phyloP scores from a whole-genome alignment of 1,140 invertebrate genomes.

The Drosophila fuyamai region DNA sequence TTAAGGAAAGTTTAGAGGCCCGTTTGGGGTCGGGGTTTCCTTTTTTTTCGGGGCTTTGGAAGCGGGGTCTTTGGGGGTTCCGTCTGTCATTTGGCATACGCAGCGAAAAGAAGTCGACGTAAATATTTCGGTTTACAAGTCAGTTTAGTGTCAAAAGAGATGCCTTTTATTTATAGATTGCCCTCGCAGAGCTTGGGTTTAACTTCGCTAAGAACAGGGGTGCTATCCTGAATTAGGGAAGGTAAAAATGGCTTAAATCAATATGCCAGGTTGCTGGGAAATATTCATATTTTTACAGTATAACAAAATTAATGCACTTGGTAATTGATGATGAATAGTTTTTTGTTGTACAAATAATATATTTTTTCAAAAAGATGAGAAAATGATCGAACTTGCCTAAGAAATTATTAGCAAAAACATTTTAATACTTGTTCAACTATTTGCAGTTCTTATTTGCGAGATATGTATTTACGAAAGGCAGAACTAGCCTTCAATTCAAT shows the following conservation, averaged over 20 bases:
- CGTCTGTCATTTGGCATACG: slow-evolving; percentile 67
- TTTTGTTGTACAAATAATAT: no score
- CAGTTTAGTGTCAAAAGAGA: slow-evolving; percentile 78
- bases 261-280: no score
- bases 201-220: slow-evolving; percentile 12
- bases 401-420: no score
- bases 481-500: no score
- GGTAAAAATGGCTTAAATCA: not conserved
- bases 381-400: no score
- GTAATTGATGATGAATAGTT: no score
- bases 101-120: slow-evolving; percentile 44
- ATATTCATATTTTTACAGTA: no score
- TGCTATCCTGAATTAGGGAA: not conserved
- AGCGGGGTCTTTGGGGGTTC: slow-evolving; percentile 24
- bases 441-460: no score
- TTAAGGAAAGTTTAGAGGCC: slow-evolving; percentile 55
- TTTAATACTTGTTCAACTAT: no score
- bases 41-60: slow-evolving; percentile 15
- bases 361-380: no score
- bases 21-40: slow-evolving; percentile 24
- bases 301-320: no score
- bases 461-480: no score
- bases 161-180: slow-evolving; percentile 75
- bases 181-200: slow-evolving; percentile 16
- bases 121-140: slow-evolving; percentile 79